phyloP scores from a whole-genome alignment of 2,797 vertebrate genomes.

The Acrossocheilus wenchowensis region DNA sequence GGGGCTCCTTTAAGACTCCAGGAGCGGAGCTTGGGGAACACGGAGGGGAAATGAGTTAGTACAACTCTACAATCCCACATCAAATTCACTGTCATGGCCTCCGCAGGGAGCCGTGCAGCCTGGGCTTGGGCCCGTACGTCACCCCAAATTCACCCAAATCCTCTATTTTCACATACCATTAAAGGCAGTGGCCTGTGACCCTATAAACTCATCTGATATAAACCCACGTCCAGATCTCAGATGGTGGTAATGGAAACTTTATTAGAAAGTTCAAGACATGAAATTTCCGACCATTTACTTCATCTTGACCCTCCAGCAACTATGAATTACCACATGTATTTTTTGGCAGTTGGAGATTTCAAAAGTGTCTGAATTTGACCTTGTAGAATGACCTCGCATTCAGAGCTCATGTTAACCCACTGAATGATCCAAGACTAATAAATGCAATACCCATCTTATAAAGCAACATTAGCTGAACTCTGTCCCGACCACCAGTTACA shows the following conservation, averaged over 20 bases:
- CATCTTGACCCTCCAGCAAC: constrained; percentile 4
- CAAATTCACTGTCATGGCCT: constrained; percentile 60
- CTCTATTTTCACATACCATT: constrained; percentile 48
- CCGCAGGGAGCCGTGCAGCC: constrained; percentile 45
- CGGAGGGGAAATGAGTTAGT: constrained; percentile 57
- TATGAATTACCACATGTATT: constrained; percentile 49
- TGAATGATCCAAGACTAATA: constrained; percentile 16
- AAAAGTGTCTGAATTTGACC: constrained; percentile 28
- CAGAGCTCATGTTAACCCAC: constrained; percentile 4
- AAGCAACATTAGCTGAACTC: background rate
- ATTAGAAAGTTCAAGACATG: constrained; percentile 52
- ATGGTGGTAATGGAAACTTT: constrained; percentile 52
- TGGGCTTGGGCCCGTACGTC: constrained; percentile 21
- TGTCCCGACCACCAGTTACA: background rate
- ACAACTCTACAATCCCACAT: constrained; percentile 57
- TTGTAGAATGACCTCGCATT: constrained; percentile 22
- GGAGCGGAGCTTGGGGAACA: constrained; percentile 54
- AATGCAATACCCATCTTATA: background rate
- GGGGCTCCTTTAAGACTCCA: constrained; percentile 62
- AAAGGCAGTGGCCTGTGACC: constrained; percentile 56
- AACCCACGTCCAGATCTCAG: constrained; percentile 32
- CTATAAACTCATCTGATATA: constrained; percentile 57
- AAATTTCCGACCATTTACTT: constrained; percentile 49
- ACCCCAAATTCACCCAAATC: constrained; percentile 41
- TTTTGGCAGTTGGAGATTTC: constrained; percentile 38